Evolutionary conservation across 2,797 vertebrate genomes (phyloP), one percentile per base, ranked within the genome.

Genomic region (Anabacerthia variegaticeps): DNA sequence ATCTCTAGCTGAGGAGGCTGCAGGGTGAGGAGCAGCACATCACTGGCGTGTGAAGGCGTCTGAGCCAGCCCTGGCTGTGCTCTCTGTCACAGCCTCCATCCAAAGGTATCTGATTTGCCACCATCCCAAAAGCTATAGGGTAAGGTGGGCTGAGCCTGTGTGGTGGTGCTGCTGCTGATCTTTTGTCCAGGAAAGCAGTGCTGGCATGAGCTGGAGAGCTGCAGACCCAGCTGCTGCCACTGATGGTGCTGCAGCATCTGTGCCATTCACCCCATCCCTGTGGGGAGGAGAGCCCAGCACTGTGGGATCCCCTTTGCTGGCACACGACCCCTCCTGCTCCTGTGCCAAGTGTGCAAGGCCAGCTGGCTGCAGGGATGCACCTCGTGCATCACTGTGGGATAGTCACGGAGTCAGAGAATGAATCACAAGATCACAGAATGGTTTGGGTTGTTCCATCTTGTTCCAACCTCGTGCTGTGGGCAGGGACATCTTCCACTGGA

Each of bases 1-100:
- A 37, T 59, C 81, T 73, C 75, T 58, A 88, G 91, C 82, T 54
- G 81, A 14, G 73, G 74, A 62, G 71, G 75, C 74, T 74, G 84
- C 61, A 37, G 94, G 81, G 67, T 23, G 77, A 87, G 89, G 80
- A 75, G 74, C 84, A 75, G 87, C 71, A 4, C 3, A 0, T 61
- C 68, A 2, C 20, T 0, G 1, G 43, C 39, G 4, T 32, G 46
- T 11, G 81, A 75, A 54, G 80, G 54, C 8, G 32, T 21, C 69
- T 0, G 28, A 83, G 80, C 84, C 77, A 81, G 75, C 67, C 30
- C 61, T 43, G 82, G 18, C 81, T 55, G 27, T 0, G 0, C 19
- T 10, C 55, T 44, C 75, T 22, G 9, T 5, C 66, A 17, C 10
- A 52, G 37, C 16, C 56, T 59, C 37, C 39, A 32, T 51, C 55